These are phyloP conservation scores for Karalla daura DNA, from an alignment of 2,797 vertebrate species.

Conservation along the genomic window DNA sequence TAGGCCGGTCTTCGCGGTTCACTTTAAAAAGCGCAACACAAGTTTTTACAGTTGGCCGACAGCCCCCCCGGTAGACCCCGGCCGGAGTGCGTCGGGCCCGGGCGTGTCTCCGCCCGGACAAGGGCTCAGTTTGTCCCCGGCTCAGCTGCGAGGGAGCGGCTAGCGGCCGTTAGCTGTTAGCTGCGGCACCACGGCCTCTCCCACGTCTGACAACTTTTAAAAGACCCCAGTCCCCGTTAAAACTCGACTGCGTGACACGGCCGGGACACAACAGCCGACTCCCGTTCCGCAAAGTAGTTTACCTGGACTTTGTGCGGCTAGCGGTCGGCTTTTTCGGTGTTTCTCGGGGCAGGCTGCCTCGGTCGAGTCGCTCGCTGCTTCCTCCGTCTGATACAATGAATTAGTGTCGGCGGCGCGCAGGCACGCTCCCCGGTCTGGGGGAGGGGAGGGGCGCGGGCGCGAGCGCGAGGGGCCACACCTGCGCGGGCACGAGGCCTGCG, in stretches of 20 bases:
- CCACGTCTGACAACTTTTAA: constrained; percentile 61
- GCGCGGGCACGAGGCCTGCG: constrained; percentile 78
- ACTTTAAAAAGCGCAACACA: not conserved
- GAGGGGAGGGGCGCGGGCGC: constrained; percentile 77
- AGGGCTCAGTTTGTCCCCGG: not conserved
- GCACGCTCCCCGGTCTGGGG: constrained; percentile 51
- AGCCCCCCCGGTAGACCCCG: rapidly evolving
- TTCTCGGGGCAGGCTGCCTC: constrained; percentile 45
- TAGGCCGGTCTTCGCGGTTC: constrained; percentile 23
- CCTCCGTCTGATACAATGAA: constrained; percentile 79
- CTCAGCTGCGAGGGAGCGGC: constrained; percentile 33
- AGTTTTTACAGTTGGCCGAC: constrained; percentile 21
- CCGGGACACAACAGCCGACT: rapidly evolving
- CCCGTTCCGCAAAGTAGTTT: constrained; percentile 61
- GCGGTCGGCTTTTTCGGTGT: constrained; percentile 53
- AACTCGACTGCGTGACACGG: not conserved
- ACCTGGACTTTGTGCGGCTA: constrained; percentile 74
- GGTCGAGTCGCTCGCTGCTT: constrained; percentile 47
- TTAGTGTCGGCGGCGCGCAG: constrained; percentile 77
- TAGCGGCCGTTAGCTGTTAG: constrained; percentile 56
- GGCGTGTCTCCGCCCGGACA: not conserved
- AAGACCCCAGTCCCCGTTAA: not conserved
- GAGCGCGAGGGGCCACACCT: constrained; percentile 84
- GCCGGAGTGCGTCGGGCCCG: rapidly evolving
- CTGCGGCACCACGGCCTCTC: constrained; percentile 46